Base-by-base conservation (phyloP, 2,797 vertebrate species). In the Paratrypauchen microcephalus region DNA sequence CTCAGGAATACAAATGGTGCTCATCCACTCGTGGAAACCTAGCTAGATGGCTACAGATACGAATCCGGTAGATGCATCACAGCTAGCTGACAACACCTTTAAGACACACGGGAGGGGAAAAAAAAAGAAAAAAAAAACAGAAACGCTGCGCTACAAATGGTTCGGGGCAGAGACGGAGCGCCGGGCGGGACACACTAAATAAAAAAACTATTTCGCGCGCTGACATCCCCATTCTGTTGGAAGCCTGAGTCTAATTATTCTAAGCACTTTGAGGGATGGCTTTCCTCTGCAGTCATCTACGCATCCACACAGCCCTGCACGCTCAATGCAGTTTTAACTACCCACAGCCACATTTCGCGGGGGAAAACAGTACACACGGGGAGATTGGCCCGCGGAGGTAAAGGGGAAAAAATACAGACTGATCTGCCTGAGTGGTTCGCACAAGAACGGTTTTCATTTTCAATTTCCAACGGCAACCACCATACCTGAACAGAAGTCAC, bases 171-270 rank as follows among this genome's bases (percentile, higher is more conserved):
- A 86, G 83, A 81, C 78, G 69, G 89, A 87, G 86, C 73, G 86
- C 78, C 85, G 47, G 84, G 64, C 87, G 80, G 85, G 72, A 86
- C 90, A 90, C 86, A 91, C 89, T 91, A 91, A 92, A 92, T 92
- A 91, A 91, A 90, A 91, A 90, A 87, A 90, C 90, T 87, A 91
- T 92, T 92, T 91, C 88, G 87, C 86, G 75, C 86, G 73, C 85
- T 91, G 91, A 91, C 91, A 89, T 87, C 86, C 83, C 87, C 87
- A 88, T 91, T 90, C 89, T 90, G 89, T 87, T 90, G 84, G 86
- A 90, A 86, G 87, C 89, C 89, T 84, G 84, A 86, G 86, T 91
- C 89, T 91, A 91, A 91, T 91, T 92, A 92, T 90, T 90, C 86
- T 84, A 88, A 89, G 87, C 91, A 90, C 88, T 89, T 90, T 92